Evolutionary conservation across 2,888 invertebrate genomes (phyloP).

Genomic region (Amphipyra tragopoginis): DNA sequence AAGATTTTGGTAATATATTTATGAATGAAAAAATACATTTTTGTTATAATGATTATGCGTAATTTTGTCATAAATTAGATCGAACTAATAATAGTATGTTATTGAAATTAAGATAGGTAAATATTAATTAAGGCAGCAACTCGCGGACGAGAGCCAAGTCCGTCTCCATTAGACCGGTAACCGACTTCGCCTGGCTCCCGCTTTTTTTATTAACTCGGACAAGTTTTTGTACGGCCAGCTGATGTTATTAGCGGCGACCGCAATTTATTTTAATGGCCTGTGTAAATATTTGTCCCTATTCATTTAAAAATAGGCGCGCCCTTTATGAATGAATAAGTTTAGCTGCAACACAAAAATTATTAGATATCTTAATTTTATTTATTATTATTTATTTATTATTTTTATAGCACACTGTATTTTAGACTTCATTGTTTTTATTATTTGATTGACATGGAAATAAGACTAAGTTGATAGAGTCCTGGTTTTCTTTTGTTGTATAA

Average conservation of each 20-base stretch:
- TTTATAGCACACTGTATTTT: too few relatives aligned
- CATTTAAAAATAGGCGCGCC: conserved; percentile 54
- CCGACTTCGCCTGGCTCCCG: conserved; percentile 37
- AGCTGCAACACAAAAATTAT: too few relatives aligned
- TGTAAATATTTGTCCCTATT: conserved; percentile 70
- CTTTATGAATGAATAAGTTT: conserved; percentile 47
- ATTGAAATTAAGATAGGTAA: conserved; percentile 19
- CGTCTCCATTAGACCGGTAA: conserved; percentile 53
- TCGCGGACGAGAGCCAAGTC: conserved; percentile 25
- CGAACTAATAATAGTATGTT: not conserved
- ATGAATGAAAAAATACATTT: not conserved
- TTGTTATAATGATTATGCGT: too few relatives aligned
- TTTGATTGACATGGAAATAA: too few relatives aligned
- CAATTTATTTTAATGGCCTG: conserved; percentile 73
- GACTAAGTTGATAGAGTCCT: too few relatives aligned
- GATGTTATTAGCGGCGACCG: conserved; percentile 66
- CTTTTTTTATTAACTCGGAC: conserved; percentile 56
- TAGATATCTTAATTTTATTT: too few relatives aligned
- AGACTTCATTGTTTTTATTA: too few relatives aligned
- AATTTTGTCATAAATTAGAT: too few relatives aligned
- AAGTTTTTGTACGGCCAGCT: conserved; percentile 73
- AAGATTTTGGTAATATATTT: not conserved
- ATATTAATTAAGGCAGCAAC: conserved; percentile 43
- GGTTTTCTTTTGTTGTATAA: not conserved
- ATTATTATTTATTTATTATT: too few relatives aligned